A percentile compares a stretch with the other conserved stretches of the same genome.
These are phyloP conservation scores for Archaeoteleia sp. DNA, from an alignment of 2,888 invertebrate species.

Conservation along the genomic window DNA sequence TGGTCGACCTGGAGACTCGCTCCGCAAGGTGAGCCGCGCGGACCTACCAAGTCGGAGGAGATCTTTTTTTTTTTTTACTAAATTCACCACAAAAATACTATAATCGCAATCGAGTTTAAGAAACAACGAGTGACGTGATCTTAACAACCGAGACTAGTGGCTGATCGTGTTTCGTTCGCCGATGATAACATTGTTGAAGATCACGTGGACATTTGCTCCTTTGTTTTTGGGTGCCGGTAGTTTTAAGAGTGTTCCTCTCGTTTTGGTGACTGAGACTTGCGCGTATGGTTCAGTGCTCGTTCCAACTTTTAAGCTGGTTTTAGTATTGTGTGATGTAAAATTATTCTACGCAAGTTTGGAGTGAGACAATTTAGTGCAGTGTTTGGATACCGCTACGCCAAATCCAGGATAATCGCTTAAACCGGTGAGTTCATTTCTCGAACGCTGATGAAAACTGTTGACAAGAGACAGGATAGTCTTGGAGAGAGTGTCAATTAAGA, in stretches of 20 bases:
- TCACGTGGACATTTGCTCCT: slow-evolving; percentile 42
- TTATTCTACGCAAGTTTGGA: slow-evolving; percentile 1
- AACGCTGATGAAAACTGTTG: too few species aligned
- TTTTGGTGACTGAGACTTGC: too few species aligned
- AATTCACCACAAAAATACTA: slow-evolving; percentile 26
- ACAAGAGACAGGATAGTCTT: too few species aligned
- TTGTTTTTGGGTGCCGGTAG: slow-evolving; percentile 31
- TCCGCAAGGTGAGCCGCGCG: slow-evolving; percentile 75
- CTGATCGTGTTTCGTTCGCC: slow-evolving; percentile 20
- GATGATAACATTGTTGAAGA: too few species aligned
- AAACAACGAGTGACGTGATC: too few species aligned
- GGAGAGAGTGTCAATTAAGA: too few species aligned
- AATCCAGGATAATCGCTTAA: slow-evolving; percentile 13
- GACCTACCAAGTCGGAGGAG: slow-evolving; percentile 55
- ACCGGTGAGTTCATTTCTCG: slow-evolving; percentile 31
- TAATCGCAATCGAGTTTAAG: slow-evolving; percentile 6
- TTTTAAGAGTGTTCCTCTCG: background rate
- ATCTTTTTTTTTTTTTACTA: slow-evolving; percentile 29
- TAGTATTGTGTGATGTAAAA: background rate
- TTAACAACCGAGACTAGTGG: too few species aligned
- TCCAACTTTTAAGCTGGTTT: background rate
- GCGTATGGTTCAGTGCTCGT: too few species aligned
- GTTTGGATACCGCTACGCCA: slow-evolving; percentile 28
- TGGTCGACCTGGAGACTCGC: slow-evolving; percentile 72
- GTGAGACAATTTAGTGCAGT: slow-evolving; percentile 32